Conservation (phyloP, 2,113 vertebrate species). For the Rhineura floridana region DNA sequence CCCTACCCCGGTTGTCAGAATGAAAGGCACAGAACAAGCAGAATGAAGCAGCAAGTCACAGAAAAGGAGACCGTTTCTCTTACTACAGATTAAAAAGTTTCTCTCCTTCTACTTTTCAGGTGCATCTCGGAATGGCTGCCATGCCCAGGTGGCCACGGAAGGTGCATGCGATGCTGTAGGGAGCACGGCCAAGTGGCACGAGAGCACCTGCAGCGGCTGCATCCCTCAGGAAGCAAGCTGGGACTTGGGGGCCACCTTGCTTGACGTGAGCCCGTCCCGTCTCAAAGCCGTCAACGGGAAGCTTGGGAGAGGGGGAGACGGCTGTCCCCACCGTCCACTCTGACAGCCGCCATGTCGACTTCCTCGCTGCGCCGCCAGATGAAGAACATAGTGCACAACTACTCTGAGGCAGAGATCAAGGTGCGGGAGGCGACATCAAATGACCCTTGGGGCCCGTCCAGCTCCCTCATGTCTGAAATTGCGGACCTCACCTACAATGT, state of each 20-base stretch:
- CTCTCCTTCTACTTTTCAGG: neutral
- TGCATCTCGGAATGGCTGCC: neutral
- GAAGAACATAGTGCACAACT: slow-evolving; percentile 98
- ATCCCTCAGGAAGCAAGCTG: neutral
- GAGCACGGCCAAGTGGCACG: too few relatives aligned
- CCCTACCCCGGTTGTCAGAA: neutral
- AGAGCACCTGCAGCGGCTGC: neutral
- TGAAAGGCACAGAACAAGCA: neutral
- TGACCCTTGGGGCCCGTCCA: slow-evolving; percentile 93
- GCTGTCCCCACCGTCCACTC: neutral
- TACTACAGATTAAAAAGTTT: neutral
- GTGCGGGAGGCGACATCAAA: slow-evolving; percentile 97
- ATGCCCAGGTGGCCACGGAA: neutral
- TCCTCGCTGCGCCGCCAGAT: slow-evolving; percentile 93
- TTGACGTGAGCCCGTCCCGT: too few relatives aligned
- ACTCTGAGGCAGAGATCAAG: slow-evolving; percentile 95
- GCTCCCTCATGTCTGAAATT: slow-evolving; percentile 93
- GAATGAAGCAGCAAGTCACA: neutral
- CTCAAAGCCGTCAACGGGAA: neutral
- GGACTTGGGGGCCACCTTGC: neutral
- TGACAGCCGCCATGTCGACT: slow-evolving; percentile 84
- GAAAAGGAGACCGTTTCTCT: neutral
- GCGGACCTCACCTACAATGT: slow-evolving; percentile 93
- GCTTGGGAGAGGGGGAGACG: neutral
- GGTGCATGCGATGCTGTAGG: neutral